phyloP scores from a whole-genome alignment of 2,113 vertebrate species.

The Ctenodactylus gundi region DNA sequence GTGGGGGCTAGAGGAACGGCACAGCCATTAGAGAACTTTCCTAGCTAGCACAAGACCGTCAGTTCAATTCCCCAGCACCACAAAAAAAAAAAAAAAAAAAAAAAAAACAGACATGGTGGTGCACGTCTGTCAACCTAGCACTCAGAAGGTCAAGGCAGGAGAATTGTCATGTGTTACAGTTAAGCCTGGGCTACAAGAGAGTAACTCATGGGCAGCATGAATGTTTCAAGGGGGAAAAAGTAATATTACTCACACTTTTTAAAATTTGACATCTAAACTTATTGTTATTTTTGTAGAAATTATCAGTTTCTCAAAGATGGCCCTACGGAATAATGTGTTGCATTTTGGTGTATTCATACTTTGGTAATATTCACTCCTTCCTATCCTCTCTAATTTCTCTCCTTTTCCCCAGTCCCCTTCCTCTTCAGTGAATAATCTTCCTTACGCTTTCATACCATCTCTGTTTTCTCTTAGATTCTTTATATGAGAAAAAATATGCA shows the following conservation, averaged over 20 bases:
- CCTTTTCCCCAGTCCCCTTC: neutral
- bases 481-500: neutral
- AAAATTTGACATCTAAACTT: neutral
- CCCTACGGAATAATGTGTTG: neutral
- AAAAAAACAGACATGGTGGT: too few species aligned
- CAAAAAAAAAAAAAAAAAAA: too few species aligned
- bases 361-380: neutral
- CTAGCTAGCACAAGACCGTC: too few species aligned
- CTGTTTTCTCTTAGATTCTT: neutral
- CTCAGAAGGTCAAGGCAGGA: too few species aligned
- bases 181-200: too few species aligned
- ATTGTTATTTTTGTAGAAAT: neutral
- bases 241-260: neutral
- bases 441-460: neutral
- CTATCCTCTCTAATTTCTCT: neutral
- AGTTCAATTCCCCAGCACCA: too few species aligned
- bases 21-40: too few species aligned
- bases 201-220: neutral
- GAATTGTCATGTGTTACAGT: fast-evolving
- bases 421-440: neutral
- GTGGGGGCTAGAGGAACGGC: too few species aligned
- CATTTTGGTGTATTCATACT: neutral
- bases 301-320: neutral
- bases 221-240: neutral
- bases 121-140: too few species aligned